Conservation (phyloP, 1,140 invertebrate species). For the Pseudomyrmex dendroicus region DNA sequence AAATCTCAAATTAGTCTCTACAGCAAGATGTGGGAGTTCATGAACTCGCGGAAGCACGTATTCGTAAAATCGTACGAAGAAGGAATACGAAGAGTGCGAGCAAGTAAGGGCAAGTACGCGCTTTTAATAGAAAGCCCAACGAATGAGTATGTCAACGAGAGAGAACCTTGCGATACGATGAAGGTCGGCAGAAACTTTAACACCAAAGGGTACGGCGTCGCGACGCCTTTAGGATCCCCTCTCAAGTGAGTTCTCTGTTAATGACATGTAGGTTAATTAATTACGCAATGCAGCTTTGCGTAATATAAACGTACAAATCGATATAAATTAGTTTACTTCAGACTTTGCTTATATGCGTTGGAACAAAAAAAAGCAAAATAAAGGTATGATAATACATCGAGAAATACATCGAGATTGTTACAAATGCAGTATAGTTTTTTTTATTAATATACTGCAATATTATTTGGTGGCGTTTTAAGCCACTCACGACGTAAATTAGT, state of each 20-base stretch:
- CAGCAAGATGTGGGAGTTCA: constrained; percentile 98
- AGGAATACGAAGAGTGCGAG: constrained; percentile 92
- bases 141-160: constrained; percentile 97
- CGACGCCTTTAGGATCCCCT: constrained; percentile 95
- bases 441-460: background rate
- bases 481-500: background rate
- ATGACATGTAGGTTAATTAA: background rate
- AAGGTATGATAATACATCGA: background rate
- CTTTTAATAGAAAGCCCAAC: constrained; percentile 97
- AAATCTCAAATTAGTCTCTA: constrained; percentile 95
- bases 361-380: background rate
- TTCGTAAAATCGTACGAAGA: constrained; percentile 94
- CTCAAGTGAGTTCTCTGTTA: constrained; percentile 89
- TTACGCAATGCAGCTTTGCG: background rate
- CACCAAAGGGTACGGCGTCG: constrained; percentile 97
- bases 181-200: constrained; percentile 96
- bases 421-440: no score
- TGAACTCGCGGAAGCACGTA: constrained; percentile 93
- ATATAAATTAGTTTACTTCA: background rate
- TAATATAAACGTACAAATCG: background rate
- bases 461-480: background rate
- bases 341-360: background rate
- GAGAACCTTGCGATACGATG: constrained; percentile 98
- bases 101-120: constrained; percentile 96
- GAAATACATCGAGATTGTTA: constrained; percentile 10